These are phyloP conservation scores for Ctenicera cuprea DNA, from an alignment of 2,888 invertebrate genomes.

Conservation along the genomic window DNA sequence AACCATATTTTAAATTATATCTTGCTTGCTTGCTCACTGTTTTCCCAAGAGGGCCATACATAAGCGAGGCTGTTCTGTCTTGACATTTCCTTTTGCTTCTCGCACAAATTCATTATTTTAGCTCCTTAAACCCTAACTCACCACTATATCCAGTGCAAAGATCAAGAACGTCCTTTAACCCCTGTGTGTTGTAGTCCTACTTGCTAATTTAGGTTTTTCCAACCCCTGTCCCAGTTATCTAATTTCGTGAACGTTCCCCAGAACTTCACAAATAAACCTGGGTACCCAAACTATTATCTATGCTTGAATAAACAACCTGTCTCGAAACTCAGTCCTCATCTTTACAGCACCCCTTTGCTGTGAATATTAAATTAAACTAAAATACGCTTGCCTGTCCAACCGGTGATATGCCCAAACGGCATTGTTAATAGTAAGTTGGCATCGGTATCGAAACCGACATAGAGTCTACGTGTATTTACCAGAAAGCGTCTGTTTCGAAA, in stretches of 20 bases:
- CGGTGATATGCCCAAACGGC: conserved; percentile 9
- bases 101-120: conserved; percentile 14
- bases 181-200: too few relatives aligned
- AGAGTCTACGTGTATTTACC: too few relatives aligned
- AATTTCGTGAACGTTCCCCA: too few relatives aligned
- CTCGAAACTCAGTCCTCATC: conserved; percentile 5
- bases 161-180: too few relatives aligned
- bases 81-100: conserved; percentile 14
- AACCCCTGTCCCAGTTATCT: too few relatives aligned
- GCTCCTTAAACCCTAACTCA: neutral
- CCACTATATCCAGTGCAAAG: too few relatives aligned
- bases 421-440: conserved; percentile 11
- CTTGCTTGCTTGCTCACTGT: neutral
- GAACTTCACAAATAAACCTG: too few relatives aligned
- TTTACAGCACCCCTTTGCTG: conserved; percentile 9
- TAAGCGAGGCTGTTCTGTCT: neutral
- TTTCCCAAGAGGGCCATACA: conserved; percentile 9
- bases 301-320: conserved; percentile 10
- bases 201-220: too few relatives aligned
- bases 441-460: neutral
- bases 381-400: conserved; percentile 4
- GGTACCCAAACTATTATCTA: neutral
- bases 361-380: conserved; percentile 21
- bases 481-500: too few relatives aligned
- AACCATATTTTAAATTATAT: conserved; percentile 2